Base-by-base conservation (phyloP, 2,888 invertebrate genomes). In the Spicauda simplicius region DNA sequence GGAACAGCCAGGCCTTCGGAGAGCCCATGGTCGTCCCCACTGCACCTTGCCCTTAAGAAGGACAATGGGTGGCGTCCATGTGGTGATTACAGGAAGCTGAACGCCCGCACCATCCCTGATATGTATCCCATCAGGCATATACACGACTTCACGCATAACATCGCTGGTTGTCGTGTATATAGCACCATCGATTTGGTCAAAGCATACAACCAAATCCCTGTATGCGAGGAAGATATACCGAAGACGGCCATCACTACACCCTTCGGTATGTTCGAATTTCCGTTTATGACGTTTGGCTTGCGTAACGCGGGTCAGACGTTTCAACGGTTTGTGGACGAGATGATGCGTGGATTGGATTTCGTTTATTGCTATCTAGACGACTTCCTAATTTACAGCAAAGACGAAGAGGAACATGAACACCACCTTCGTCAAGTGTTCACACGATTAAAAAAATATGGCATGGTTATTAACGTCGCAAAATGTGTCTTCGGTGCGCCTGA, bases 191-290 rank as follows among this genome's bases (percentile, higher is more conserved):
- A 73, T 33, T 48, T 76, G 7, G 72, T 71, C 0, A 72, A 76
- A 57, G 86, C 84, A 0, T 92, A 80, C 68, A 74, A 84, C 62
- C 84, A n/a, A n/a, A n/a, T n/a, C n/a, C n/a, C n/a, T n/a, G n/a
- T n/a, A n/a, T n/a, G n/a, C n/a, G n/a, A n/a, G 87, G 79, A 76
- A 5, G 84, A 88, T 67, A 77, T 87, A 1, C 56, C 59, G 0
- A 85, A 86, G 70, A 84, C 84, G 0, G 84, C 81, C 0, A 79
- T 82, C 8, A 80, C 70, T 0, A 83, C 83, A 8, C 80, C 80
- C 0, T 81, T 80, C 63, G 79, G 79, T 7, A 59, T 82, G 8
- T 81, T 71, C 62, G 81, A 87, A 64, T 84, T 81, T 55, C 69
- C 76, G 0, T 67, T 48, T 1, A 80, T 82, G 80, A 72, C 73